Evolutionary conservation across 2,888 invertebrate genomes (phyloP).

Genomic region (Phortica magna): DNA sequence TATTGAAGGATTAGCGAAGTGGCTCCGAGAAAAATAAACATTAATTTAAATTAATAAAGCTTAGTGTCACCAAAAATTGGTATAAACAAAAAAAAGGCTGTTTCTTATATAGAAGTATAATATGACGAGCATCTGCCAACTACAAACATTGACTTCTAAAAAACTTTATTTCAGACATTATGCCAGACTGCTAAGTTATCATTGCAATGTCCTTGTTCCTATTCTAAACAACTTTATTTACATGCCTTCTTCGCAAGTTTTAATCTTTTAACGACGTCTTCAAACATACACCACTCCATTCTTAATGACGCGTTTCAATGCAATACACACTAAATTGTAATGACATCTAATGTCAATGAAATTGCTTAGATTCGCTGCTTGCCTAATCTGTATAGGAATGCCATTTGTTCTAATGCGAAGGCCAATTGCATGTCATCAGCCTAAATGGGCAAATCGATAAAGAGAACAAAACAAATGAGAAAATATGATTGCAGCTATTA

Average conservation of each 20-base stretch:
- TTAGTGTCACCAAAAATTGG: too few relatives aligned
- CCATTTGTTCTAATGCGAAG: conserved; percentile 59
- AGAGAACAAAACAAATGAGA: neutral
- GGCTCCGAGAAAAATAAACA: too few relatives aligned
- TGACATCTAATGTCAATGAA: conserved; percentile 2
- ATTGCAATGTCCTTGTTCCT: conserved; percentile 35
- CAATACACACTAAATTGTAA: neutral
- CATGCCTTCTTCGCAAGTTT: neutral
- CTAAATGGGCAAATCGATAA: neutral
- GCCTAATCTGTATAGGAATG: conserved; percentile 24
- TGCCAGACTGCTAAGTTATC: conserved; percentile 31
- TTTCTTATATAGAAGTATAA: too few relatives aligned
- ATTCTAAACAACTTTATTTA: neutral
- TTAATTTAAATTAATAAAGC: too few relatives aligned
- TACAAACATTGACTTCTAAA: too few relatives aligned
- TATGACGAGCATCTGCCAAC: too few relatives aligned
- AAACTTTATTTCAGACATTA: conserved; percentile 5
- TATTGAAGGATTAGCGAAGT: too few relatives aligned
- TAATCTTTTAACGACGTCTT: too few relatives aligned
- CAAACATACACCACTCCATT: neutral
- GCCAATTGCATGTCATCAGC: conserved; percentile 61
- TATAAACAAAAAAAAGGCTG: too few relatives aligned
- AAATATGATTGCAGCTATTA: conserved; percentile 12
- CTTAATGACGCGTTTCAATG: neutral
- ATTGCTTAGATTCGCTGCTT: neutral